phyloP scores from a whole-genome alignment of 1,140 invertebrate genomes.

The Centruroides sculpturatus region DNA sequence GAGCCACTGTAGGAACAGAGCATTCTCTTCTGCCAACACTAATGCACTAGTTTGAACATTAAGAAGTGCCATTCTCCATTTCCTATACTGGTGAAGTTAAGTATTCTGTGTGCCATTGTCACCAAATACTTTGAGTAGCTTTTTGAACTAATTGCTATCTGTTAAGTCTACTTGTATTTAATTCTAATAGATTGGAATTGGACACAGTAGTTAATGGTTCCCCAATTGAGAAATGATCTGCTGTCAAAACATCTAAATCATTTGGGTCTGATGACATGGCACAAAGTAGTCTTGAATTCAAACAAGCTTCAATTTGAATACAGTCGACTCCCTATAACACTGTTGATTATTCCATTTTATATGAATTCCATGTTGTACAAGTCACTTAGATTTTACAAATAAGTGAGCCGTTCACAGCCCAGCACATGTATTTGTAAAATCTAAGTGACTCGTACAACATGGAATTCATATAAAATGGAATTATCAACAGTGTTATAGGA shows the following conservation, averaged over 20 bases:
- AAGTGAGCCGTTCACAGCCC: too few relatives aligned
- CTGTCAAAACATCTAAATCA: conserved; percentile 18
- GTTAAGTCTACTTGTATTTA: conserved; percentile 15
- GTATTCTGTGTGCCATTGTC: conserved; percentile 25
- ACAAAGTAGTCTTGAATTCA: conserved; percentile 7
- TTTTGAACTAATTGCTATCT: conserved; percentile 16
- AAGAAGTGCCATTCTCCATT: background rate
- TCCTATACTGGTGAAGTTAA: background rate
- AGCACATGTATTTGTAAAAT: too few relatives aligned
- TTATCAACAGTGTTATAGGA: too few relatives aligned
- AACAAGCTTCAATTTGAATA: conserved; percentile 4
- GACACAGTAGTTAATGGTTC: conserved; percentile 19
- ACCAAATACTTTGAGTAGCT: conserved; percentile 25
- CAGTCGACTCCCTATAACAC: too few relatives aligned
- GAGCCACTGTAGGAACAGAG: conserved; percentile 24
- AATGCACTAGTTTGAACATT: conserved; percentile 10
- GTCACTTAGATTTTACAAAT: too few relatives aligned
- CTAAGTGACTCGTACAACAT: too few relatives aligned
- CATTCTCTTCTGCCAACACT: conserved; percentile 24
- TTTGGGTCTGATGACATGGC: background rate
- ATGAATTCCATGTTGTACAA: too few relatives aligned
- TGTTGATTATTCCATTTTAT: conserved; percentile 10
- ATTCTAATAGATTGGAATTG: conserved; percentile 13
- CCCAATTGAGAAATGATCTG: conserved; percentile 29
- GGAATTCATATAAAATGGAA: too few relatives aligned